Evolutionary conservation across 2,888 invertebrate genomes (phyloP).

Genomic region (Tenthredo scrophulariae): DNA sequence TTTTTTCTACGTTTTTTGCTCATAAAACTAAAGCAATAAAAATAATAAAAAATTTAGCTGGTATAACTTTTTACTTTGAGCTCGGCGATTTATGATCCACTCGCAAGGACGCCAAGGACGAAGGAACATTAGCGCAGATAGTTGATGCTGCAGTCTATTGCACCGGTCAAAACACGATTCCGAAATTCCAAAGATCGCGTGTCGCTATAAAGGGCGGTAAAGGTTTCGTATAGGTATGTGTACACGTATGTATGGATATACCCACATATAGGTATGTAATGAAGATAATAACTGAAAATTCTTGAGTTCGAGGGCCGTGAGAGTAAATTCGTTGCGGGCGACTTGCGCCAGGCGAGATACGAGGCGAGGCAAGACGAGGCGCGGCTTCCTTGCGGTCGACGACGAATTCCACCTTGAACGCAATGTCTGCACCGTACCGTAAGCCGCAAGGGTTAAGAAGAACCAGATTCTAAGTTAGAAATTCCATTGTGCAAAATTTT

Average conservation of each 20-base stretch:
- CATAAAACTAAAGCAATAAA: neutral
- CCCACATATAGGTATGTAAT: conserved; percentile 6
- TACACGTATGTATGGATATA: neutral
- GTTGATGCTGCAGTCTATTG: neutral
- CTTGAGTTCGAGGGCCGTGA: conserved; percentile 26
- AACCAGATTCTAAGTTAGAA: conserved; percentile 18
- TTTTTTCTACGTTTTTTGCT: neutral
- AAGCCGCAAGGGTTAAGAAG: neutral
- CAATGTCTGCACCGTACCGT: neutral
- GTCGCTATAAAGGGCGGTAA: neutral
- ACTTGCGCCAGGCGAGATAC: neutral
- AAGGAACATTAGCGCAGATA: neutral
- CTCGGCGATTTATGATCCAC: neutral
- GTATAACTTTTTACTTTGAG: neutral
- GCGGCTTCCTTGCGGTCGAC: conserved; percentile 35
- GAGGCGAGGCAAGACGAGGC: neutral
- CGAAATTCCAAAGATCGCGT: conserved; percentile 38
- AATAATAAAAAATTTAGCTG: neutral
- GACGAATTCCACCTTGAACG: conserved; percentile 17
- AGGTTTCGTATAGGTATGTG: neutral
- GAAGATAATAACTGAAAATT: conserved; percentile 37
- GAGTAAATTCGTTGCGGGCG: conserved; percentile 6
- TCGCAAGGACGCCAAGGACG: conserved; percentile 45
- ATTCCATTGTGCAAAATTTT: neutral
- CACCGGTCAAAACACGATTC: neutral